These are phyloP conservation scores for Marcusenius ussheri DNA, from an alignment of 2,113 vertebrate genomes.

Conservation along the genomic window DNA sequence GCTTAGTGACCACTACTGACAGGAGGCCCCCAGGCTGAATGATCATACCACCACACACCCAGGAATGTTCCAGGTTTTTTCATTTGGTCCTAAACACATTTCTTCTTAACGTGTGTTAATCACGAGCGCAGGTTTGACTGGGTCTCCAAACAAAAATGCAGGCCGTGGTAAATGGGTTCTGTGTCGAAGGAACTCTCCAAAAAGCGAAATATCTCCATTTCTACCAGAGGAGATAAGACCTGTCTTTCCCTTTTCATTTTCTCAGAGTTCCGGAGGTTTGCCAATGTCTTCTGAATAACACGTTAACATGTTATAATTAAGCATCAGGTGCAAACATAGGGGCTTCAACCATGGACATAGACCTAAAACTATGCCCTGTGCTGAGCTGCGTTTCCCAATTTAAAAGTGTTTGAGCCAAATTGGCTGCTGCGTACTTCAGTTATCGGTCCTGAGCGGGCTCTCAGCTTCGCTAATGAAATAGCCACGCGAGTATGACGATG, in stretches of 20 bases:
- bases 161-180: not conserved
- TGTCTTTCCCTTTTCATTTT: not conserved
- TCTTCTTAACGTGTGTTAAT: not conserved
- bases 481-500: slow-evolving; percentile 23
- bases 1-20: slow-evolving; percentile 15
- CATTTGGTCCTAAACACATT: not conserved
- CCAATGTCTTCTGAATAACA: not conserved
- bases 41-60: slow-evolving; percentile 16
- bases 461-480: slow-evolving; percentile 34
- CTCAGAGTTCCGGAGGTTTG: not conserved
- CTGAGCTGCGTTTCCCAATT: not conserved
- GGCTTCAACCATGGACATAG: not conserved
- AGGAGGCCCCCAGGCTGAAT: not conserved
- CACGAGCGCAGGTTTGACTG: not conserved
- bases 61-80: not conserved
- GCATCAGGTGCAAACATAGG: not conserved
- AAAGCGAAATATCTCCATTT: not conserved
- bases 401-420: not conserved
- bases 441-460: slow-evolving; percentile 20
- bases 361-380: not conserved
- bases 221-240: not conserved
- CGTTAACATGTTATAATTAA: not conserved
- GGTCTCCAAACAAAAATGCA: not conserved
- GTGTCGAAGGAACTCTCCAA: not conserved
- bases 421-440: slow-evolving; percentile 5